Evolutionary conservation across 2,888 invertebrate species (phyloP), one percentile per base, ranked within the genome.

Genomic region (Eledona agricola): DNA sequence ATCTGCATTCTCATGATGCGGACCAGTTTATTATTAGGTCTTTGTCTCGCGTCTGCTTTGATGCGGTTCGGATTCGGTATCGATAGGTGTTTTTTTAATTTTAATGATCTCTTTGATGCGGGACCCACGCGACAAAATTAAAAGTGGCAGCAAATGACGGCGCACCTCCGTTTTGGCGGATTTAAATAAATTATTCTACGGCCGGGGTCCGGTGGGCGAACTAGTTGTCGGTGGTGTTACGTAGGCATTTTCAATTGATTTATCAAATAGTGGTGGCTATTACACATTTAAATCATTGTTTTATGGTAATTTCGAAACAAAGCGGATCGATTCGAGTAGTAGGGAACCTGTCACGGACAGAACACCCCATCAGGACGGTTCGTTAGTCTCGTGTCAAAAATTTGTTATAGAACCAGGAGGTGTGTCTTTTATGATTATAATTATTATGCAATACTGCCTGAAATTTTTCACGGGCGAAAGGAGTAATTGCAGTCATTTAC

Each of bases 211-310:
- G 25, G 60, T 60, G 56, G 60, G 60, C 58, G 60, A 57, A 58
- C 60, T 52, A 45, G 60, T 60, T 57, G 12, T 19, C 25, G 16
- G 40, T 16, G 29, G 47, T 38, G 40, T 50, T 13, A 47, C 51
- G 60, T 60, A 42, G 60, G 60, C 45, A 29, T 54, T 54, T 47
- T 46, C 37, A 50, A 51, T 54, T 54, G 49, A 54, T 60, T 56
- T 53, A 46, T 37, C 45, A 46, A 58, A 57, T 25, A 12, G 25
- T 17, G 29, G 28, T 31, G 19, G 29, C 29, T 19, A 32, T 34
- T 46, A 46, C 35, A 43, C 43, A 43, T 43, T 43, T 43, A 43
- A 43, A 43, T 43, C 32, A 31, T 32, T 32, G 43, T 32, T 43
- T 43, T 43, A 43, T 43, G 43, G 43, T 31, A 31, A 43, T 43